Evolutionary conservation across 1,140 invertebrate genomes (phyloP), one percentile per base, ranked within the genome.

Genomic region (Drosophila kanapiae): DNA sequence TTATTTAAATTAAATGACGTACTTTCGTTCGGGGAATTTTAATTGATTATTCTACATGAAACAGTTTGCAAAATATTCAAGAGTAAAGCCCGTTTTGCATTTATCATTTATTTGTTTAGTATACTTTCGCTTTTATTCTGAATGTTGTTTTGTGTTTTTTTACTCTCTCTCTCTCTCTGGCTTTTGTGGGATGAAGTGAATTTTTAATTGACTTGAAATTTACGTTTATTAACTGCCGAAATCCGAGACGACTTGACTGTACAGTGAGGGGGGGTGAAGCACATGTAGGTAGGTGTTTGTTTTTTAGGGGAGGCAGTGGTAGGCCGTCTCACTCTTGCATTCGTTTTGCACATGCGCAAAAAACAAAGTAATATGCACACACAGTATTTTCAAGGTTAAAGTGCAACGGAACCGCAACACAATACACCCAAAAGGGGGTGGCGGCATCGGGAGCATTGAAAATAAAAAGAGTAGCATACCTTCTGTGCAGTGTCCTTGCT

Each of bases 361-460:
- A 85, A 65, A 45, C 38, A 16, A 61, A 64, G 60, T 71, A 61
- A 27, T 75, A 23, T 23, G 23, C 23, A 75, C 77, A 81, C 62
- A 83, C 51, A 62, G 60, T 67, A 72, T 78, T 91, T 91, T 92
- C 91, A 92, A 92, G 91, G 91, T 92, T 92, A 92, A 92, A 92
- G 91, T 92, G 91, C 91, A 92, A 91, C 87, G 91, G 80, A 92
- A 88, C 81, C 78, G 85, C 85, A 90, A 80, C 75, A 82, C 80
- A 87, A 88, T 78, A 87, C 43, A 27, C 13, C 62, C 11, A 23
- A 27, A 49, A 53, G 47, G 59, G 31, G 58, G 42, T 47, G 54
- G 51, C 38, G 47, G 68, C 11, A 8, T 51, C 54, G 51, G 47
- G 23, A 60, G 40, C 38, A 43, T 35, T 31, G 57, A 70, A 71